Percentiles rank a stretch among this genome's conserved stretches.
Conservation (phyloP, 1,140 invertebrate genomes). For the Calephelis nemesis region DNA sequence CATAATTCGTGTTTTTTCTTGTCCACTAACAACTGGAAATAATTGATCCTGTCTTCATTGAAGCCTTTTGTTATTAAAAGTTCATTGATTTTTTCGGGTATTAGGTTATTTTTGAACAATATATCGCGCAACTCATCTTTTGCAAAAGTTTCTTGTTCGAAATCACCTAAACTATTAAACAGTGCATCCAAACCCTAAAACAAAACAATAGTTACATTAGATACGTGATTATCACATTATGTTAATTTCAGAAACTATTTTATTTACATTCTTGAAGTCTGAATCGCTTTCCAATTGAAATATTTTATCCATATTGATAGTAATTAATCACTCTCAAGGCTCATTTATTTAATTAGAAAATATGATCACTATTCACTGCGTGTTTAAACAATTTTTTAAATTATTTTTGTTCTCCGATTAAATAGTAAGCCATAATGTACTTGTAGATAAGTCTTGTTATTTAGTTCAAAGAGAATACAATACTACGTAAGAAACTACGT, state of each 20-base stretch:
- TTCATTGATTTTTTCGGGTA: constrained; percentile 34
- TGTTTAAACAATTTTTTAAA: no score
- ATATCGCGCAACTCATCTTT: constrained; percentile 43
- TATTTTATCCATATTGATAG: constrained; percentile 18
- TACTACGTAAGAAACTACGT: no score
- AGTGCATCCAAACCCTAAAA: constrained; percentile 2
- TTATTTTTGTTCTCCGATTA: no score
- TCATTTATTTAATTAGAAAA: no score
- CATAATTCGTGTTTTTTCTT: constrained; percentile 46
- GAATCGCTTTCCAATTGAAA: not conserved
- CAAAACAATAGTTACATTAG: not conserved
- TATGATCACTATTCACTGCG: no score
- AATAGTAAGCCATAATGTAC: no score
- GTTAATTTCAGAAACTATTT: not conserved
- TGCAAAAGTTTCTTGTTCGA: constrained; percentile 21
- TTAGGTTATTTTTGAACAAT: constrained; percentile 39
- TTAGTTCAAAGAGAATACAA: no score
- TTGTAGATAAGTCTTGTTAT: no score
- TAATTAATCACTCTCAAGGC: not conserved
- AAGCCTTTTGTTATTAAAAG: constrained; percentile 34
- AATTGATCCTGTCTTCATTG: constrained; percentile 39
- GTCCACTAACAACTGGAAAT: constrained; percentile 37
- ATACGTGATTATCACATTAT: not conserved
- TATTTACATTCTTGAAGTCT: constrained; percentile 3
- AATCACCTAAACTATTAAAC: constrained; percentile 1